Conservation (phyloP, 2,888 invertebrate genomes). For the Scaptomyza tumidula region DNA sequence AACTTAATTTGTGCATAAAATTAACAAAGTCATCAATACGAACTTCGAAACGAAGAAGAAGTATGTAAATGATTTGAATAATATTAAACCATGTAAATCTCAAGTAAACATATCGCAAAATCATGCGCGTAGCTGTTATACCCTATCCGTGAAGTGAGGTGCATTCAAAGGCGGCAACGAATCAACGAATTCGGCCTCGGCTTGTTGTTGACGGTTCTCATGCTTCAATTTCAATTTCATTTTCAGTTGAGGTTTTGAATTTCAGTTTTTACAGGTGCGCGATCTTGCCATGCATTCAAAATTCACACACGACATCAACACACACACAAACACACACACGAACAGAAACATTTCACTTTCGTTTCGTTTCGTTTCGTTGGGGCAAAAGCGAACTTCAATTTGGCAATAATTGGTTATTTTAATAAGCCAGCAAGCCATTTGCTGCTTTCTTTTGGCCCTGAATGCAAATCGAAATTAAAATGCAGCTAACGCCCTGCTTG, state of each 20-base stretch:
- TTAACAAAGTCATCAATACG: neutral
- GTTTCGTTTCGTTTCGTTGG: constrained; percentile 66
- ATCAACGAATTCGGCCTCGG: constrained; percentile 13
- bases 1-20: neutral
- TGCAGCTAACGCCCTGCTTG: constrained; percentile 62
- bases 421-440: constrained; percentile 67
- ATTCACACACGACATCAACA: constrained; percentile 10
- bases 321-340: neutral
- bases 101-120: no score
- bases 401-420: constrained; percentile 76
- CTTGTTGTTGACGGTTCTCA: constrained; percentile 41
- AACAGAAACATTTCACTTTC: constrained; percentile 72
- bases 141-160: constrained; percentile 6
- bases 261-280: constrained; percentile 21
- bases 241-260: constrained; percentile 14
- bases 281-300: constrained; percentile 28
- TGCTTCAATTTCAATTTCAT: constrained; percentile 16
- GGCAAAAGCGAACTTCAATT: constrained; percentile 64
- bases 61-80: neutral
- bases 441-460: constrained; percentile 73
- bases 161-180: constrained; percentile 20
- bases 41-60: neutral
- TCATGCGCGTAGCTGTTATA: neutral
- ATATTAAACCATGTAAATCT: neutral
- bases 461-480: constrained; percentile 76